phyloP scores from a whole-genome alignment of 2,797 vertebrate genomes.

The Jordanella pulchra region DNA sequence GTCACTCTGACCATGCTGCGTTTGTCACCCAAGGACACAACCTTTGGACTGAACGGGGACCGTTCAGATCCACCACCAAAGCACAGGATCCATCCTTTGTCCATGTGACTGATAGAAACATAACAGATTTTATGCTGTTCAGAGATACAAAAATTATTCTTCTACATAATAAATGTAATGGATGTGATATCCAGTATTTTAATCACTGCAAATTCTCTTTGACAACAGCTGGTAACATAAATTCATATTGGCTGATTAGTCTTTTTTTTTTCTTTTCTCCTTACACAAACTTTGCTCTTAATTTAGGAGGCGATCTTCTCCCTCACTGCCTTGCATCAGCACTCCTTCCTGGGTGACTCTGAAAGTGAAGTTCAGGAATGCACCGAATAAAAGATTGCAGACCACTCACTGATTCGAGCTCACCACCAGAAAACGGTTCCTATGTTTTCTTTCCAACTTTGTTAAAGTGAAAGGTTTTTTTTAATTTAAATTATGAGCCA shows the following conservation, averaged over 20 bases:
- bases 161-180: background rate
- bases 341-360: background rate
- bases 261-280: background rate
- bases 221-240: background rate
- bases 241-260: background rate
- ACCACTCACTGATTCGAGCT: background rate
- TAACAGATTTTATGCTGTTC: background rate
- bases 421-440: background rate
- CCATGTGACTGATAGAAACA: background rate
- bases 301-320: background rate
- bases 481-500: background rate
- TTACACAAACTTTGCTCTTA: background rate
- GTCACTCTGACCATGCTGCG: background rate
- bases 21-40: background rate
- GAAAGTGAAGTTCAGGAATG: background rate
- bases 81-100: background rate
- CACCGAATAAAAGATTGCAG: background rate
- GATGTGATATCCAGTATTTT: background rate
- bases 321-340: background rate
- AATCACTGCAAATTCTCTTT: background rate
- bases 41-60: background rate
- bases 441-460: background rate
- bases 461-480: background rate
- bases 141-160: background rate
- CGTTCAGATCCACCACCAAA: background rate